A percentile compares a stretch with the other conserved stretches of the same genome.
phyloP scores from a whole-genome alignment of 2,888 invertebrate genomes.

The Aricia artaxerxes region DNA sequence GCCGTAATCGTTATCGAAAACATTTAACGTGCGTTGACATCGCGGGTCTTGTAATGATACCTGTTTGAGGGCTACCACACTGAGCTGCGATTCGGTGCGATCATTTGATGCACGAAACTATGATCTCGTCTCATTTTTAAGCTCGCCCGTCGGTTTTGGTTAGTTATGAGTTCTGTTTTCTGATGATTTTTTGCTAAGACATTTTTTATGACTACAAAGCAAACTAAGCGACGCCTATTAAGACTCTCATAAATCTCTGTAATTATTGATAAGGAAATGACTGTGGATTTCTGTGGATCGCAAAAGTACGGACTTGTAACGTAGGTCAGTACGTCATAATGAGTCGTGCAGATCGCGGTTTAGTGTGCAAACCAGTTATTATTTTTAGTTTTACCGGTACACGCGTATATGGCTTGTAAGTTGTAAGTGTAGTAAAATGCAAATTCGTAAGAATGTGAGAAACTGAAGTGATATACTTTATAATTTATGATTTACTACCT shows the following conservation, averaged over 20 bases:
- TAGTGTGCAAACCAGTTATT: not conserved
- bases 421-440: not conserved
- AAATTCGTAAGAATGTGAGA: not conserved
- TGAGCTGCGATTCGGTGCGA: not conserved
- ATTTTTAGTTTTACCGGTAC: slow-evolving; percentile 3
- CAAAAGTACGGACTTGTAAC: not conserved
- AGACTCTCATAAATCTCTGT: too few species aligned
- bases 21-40: slow-evolving; percentile 56
- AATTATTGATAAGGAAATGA: too few species aligned
- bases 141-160: too few species aligned
- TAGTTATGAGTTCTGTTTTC: too few species aligned
- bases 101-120: not conserved
- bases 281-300: too few species aligned
- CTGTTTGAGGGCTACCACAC: not conserved
- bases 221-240: too few species aligned
- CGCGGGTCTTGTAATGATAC: slow-evolving; percentile 33
- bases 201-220: too few species aligned
- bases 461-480: not conserved
- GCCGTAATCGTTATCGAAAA: slow-evolving; percentile 53
- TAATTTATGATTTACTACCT: not conserved
- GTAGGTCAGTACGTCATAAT: not conserved
- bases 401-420: not conserved
- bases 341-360: not conserved
- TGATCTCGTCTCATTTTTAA: too few species aligned
- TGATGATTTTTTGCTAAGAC: too few species aligned